Conservation (phyloP, 1,140 invertebrate genomes). For the Conus betulinus region DNA sequence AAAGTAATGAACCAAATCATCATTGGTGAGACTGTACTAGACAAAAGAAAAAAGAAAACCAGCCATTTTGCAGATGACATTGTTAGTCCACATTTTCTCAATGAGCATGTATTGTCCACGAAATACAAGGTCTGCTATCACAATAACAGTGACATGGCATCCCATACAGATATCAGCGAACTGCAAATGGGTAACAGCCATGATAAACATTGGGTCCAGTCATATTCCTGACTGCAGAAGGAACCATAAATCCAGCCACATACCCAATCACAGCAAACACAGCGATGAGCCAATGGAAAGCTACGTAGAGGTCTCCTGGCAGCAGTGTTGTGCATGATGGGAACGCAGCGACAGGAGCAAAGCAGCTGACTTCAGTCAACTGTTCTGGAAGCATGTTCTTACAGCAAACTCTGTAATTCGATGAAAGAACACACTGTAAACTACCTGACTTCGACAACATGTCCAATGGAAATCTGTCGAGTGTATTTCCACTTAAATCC, state of each 20-base stretch:
- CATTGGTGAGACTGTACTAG: conserved; percentile 34
- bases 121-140: conserved; percentile 19
- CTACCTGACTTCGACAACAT: not conserved
- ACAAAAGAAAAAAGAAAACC: conserved; percentile 38
- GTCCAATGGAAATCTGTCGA: not conserved
- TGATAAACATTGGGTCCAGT: conserved; percentile 21
- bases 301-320: conserved; percentile 30
- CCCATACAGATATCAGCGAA: conserved; percentile 38
- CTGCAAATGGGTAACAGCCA: conserved; percentile 48
- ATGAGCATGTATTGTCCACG: conserved; percentile 53
- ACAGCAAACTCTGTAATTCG: conserved; percentile 16
- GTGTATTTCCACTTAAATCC: not conserved
- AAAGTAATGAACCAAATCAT: conserved; percentile 54
- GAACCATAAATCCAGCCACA: conserved; percentile 31
- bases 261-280: conserved; percentile 51
- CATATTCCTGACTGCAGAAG: not conserved
- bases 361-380: not conserved
- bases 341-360: not conserved
- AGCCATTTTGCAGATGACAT: conserved; percentile 8
- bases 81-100: conserved; percentile 26
- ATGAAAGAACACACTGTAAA: not conserved
- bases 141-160: conserved; percentile 25
- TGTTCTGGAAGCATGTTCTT: not conserved
- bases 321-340: conserved; percentile 52
- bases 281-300: conserved; percentile 47